Base-by-base conservation (phyloP, 2,113 vertebrate genomes). In the Desmodus rotundus region DNA sequence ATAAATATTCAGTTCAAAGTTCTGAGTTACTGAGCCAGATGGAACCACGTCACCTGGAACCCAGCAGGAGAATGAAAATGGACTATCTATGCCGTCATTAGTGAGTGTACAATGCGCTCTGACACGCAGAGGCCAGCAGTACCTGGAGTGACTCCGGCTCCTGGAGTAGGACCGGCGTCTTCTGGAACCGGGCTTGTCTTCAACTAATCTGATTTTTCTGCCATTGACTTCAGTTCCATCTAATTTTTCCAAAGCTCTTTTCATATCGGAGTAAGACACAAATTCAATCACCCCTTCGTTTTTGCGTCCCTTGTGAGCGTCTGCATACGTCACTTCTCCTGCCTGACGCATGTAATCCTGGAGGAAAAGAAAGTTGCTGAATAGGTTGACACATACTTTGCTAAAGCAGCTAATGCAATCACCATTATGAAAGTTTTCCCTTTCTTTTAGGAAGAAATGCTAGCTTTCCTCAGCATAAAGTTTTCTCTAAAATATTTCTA, bases 291-390 rank as follows among this genome's bases (percentile, higher is more conserved):
- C 99, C 20, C 99, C 99, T 98, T 99, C 99, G 74, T 99, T 99
- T 98, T 99, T 99, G 58, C 99, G 99, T 74, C 99, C 99, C 96
- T 99, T 99, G 97, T 99, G 99, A 97, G 99, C 99, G 98, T 99
- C 99, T 38, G 99, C 99, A 89, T 99, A 99, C 3, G 99, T 99
- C 96, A 99, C 99, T 97, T 99, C 99, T 92, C 99, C 99, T 31
- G 99, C 99, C 98, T 99, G 99, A 96, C 99, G 99, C 99, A 99
- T 99, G 98, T 99, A 99, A 98, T 99, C 99, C 99, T 99, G 96
- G 84, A 90, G 22, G 36, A 70, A 80, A 83, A 47, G 50, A 68
- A 86, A 78, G 36, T 22, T 4, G 50, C 31, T 20, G 6, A 90
- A 67, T 19, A 92, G 4, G 38, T 92, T 28, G 93, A 28, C 73